Evolutionary conservation across 2,113 vertebrate genomes (phyloP), one percentile per base, ranked within the genome.

Genomic region (Passer montanus): DNA sequence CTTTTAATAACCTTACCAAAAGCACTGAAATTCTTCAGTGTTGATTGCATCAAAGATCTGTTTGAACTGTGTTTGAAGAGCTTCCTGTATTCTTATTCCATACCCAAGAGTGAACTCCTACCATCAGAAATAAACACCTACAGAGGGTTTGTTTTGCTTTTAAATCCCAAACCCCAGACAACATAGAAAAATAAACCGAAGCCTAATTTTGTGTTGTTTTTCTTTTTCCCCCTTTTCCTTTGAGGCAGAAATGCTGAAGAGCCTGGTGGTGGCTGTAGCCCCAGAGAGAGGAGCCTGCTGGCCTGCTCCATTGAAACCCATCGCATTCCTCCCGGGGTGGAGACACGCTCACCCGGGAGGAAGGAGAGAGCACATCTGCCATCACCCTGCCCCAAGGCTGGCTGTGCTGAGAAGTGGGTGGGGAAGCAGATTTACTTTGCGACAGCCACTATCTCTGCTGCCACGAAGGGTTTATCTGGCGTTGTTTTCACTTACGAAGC

Each of bases 331-430:
- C 6, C 50, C 4, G 13, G 84, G 87, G 88, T 83, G 92, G 88
- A 88, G 91, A 53, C 59, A 20, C 58, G 17, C 64, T 91, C 50
- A 67, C 52, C 91, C 43, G 0, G 0, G n/a, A 92, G 80, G 60
- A 84, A 91, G 41, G 73, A 88, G 85, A 72, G 88, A 90, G 88
- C 64, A 90, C 64, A 80, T 90, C 90, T 87, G 87, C 90, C 87
- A 76, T 88, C 94, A 72, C 88, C 84, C 90, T 96, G 88, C 87
- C 95, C 95, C 92, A 95, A 81, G 94, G 93, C 95, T 84, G 94
- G 44, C 66, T 81, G 44, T 56, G 90, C 88, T 78, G 83, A 41
- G 46, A 89, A 90, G 62, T 20, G 82, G 85, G 90, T 78, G 90
- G 88, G 18, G 93, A 96, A 46, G 59, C 64, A 92, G 79, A 91